Base-by-base conservation (phyloP, 2,797 vertebrate genomes). In the Kryptolebias ocellatus region DNA sequence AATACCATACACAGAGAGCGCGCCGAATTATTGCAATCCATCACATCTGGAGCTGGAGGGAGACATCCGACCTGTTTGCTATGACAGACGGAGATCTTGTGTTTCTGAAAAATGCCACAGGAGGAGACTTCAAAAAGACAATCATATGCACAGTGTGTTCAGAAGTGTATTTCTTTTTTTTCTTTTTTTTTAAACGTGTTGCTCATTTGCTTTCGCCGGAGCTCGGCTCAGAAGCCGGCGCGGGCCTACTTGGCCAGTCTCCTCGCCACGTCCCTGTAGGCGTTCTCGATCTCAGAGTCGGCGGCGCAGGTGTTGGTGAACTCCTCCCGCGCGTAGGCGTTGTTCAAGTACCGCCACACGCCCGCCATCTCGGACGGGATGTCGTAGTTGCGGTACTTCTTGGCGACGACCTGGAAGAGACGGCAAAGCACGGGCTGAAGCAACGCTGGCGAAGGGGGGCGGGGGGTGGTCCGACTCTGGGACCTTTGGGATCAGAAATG, bases 221-320 rank as follows among this genome's bases (percentile, higher is more conserved):
- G 53, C 4, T 75, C 0, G 4, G 66, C 45, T 60, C 15, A 42
- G 39, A 42, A 11, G 16, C 27, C 5, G 62, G 24, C 0, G 24
- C 39, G 39, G 39, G 15, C 55, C 83, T 95, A 96, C 78, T 95
- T 95, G 91, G 92, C 93, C 83, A 99, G 94, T 80, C 95, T 87
- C 90, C 94, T 97, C 68, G 96, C 96, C 77, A 99, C 97, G 0
- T 98, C 97, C 14, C 94, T 94, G 0, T 99, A 99, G 80, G 97
- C 98, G 53, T 91, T 85, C 90, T 99, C 97, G 0, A 98, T 97
- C 87, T 99, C 98, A 0, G 80, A 69, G 90, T 98, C 96, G 0
- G 95, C 95, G 0, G 98, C 96, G 1, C 97, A 98, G 68, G 98
- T 99, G 92, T 96, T 98, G 91, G 94, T 98, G 92, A 99, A 98